A percentile compares a stretch with the other conserved stretches of the same genome.
Evolutionary conservation across 2,113 vertebrate species (phyloP).

Genomic region (Xenotilapia longispinis): DNA sequence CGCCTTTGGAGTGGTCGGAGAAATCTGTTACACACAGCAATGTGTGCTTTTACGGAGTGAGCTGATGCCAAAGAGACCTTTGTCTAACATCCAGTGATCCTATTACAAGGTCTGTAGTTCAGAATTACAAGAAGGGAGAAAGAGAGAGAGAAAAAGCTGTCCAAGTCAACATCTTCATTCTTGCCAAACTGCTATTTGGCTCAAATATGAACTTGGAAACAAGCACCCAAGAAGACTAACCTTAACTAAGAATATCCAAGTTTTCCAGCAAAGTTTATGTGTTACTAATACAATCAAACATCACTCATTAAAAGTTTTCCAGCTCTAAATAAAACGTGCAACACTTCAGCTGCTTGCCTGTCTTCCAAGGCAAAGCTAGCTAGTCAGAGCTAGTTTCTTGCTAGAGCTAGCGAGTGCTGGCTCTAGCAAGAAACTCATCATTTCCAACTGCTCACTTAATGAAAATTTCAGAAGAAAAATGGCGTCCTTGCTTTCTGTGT

Average conservation of each 20-base stretch:
- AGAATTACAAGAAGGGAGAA: neutral
- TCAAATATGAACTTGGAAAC: neutral
- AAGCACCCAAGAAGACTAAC: neutral
- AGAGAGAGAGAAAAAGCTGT: neutral
- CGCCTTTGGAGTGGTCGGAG: neutral
- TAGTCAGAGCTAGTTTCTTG: neutral
- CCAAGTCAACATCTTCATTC: neutral
- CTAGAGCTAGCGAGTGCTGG: neutral
- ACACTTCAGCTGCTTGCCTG: neutral
- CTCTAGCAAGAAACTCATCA: neutral
- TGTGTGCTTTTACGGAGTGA: neutral
- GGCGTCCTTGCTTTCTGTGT: neutral
- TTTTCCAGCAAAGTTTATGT: neutral
- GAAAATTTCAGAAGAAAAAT: constrained; percentile 11
- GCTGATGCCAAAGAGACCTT: neutral
- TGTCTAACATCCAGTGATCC: neutral
- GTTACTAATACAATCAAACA: neutral
- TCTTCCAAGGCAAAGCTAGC: neutral
- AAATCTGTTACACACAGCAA: neutral
- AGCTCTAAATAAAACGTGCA: neutral
- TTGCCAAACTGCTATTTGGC: neutral
- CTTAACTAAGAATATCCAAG: neutral
- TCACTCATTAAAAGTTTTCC: neutral
- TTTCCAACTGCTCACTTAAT: neutral
- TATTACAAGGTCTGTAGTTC: neutral